These are phyloP conservation scores for Anolis carolinensis DNA, from an alignment of 2,113 vertebrate genomes.

Conservation along the genomic window DNA sequence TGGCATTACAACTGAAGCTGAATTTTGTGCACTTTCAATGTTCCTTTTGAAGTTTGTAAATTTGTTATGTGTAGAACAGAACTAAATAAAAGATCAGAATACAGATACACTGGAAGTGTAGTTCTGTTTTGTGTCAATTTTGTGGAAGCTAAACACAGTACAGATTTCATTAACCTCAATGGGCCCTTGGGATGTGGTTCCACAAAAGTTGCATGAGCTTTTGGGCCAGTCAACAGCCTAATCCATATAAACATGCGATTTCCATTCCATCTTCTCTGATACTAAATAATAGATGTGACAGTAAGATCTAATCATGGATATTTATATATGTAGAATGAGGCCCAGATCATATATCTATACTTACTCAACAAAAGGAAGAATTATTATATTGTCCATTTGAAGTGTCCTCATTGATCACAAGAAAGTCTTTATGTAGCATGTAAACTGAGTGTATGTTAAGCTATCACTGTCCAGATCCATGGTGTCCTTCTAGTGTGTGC, in stretches of 20 bases:
- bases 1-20: too few species aligned
- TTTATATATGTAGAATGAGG: too few species aligned
- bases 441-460: background rate
- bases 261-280: too few species aligned
- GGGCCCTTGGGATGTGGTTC: background rate
- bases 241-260: background rate
- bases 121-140: background rate
- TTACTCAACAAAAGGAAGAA: too few species aligned
- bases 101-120: background rate
- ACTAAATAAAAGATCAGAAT: background rate
- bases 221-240: background rate
- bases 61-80: background rate
- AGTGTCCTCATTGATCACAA: background rate
- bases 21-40: background rate
- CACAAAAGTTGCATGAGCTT: background rate
- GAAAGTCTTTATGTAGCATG: background rate
- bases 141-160: background rate
- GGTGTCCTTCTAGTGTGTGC: background rate
- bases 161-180: background rate
- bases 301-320: too few species aligned
- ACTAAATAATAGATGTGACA: too few species aligned
- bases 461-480: background rate
- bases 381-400: background rate
- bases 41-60: background rate
- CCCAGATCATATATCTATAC: too few species aligned